Evolutionary conservation across 2,113 vertebrate species (phyloP).

Genomic region (Oryzias melastigma): DNA sequence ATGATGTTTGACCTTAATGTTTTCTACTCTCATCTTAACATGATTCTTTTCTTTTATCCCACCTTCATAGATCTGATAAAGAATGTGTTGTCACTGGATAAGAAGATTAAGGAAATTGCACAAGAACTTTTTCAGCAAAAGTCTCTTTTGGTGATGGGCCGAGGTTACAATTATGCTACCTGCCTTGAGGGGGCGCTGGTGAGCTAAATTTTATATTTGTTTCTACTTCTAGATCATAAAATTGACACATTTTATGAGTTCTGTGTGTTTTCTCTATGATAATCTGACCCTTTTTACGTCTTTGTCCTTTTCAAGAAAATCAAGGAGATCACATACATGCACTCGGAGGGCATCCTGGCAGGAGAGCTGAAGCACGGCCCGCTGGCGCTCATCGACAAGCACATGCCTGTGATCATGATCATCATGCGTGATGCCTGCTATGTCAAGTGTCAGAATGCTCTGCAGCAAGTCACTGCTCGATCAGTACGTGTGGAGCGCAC

Average conservation of each 20-base stretch:
- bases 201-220: slow-evolving; percentile 51
- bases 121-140: slow-evolving; percentile 88
- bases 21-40: background rate
- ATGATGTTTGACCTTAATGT: background rate
- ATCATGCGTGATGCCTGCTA: slow-evolving; percentile 94
- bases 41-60: background rate
- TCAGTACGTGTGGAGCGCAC: slow-evolving; percentile 75
- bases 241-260: too few species aligned
- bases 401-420: slow-evolving; percentile 98
- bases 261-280: background rate
- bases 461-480: slow-evolving; percentile 92
- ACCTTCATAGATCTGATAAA: slow-evolving; percentile 81
- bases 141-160: slow-evolving; percentile 94
- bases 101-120: slow-evolving; percentile 87
- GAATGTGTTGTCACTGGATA: slow-evolving; percentile 86
- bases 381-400: slow-evolving; percentile 88
- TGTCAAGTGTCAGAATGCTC: slow-evolving; percentile 92
- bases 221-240: background rate
- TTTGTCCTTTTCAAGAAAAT: slow-evolving; percentile 85
- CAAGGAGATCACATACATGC: slow-evolving; percentile 99
- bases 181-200: slow-evolving; percentile 97
- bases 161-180: slow-evolving; percentile 94
- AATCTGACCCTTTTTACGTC: background rate
- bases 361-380: slow-evolving; percentile 96
- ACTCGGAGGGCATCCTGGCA: slow-evolving; percentile 94